Evolutionary conservation across 2,888 invertebrate genomes (phyloP), one percentile per base, ranked within the genome.

Genomic region (Tanaodytes sp.): DNA sequence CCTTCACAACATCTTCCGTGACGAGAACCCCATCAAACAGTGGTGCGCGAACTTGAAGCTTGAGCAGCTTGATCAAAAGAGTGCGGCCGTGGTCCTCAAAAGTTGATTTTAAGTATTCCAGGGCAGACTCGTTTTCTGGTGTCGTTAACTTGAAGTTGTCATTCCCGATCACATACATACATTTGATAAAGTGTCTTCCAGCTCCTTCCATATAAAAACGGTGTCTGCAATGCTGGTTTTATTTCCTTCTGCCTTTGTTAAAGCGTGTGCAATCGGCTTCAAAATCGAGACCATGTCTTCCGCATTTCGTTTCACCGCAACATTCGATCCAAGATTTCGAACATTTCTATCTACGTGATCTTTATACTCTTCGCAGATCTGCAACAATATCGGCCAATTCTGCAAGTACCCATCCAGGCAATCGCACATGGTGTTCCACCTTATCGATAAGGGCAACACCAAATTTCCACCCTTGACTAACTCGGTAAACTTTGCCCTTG

Each of bases 1-100:
- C 37, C 23, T 49, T 51, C 27, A 59, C 36, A n/a, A 61, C 23
- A 43, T 51, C 36, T 51, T 61, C 37, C 1, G 36, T 51, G 18
- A 61, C 14, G 43, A 59, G 20, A 31, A 49, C 20, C 15, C 49
- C 42, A 33, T 40, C n/a, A 49, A 48, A 59, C 12, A 49, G 42
- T 8, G 23, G 31, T 16, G 48, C 31, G 18, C 58, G 48, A 30
- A 58, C 31, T 20, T 46, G 23, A 27, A 48, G 19, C 30, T 58
- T 58, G 8, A 58, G 58, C 39, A 58, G 36, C 14, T 49, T 49
- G 12, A 36, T 0, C 36, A 49, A 16, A 49, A 49, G 36, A 49
- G 48, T 36, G 33, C 36, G 19, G 48, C 48, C 48, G 36, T 49
- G 19, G 36, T 49, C 36, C 36, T 36, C 20, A 36, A 49, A 49